A percentile compares a stretch with the other conserved stretches of the same genome.
These are phyloP conservation scores for Crax fasciolata DNA, from an alignment of 2,797 vertebrate species.

Conservation along the genomic window DNA sequence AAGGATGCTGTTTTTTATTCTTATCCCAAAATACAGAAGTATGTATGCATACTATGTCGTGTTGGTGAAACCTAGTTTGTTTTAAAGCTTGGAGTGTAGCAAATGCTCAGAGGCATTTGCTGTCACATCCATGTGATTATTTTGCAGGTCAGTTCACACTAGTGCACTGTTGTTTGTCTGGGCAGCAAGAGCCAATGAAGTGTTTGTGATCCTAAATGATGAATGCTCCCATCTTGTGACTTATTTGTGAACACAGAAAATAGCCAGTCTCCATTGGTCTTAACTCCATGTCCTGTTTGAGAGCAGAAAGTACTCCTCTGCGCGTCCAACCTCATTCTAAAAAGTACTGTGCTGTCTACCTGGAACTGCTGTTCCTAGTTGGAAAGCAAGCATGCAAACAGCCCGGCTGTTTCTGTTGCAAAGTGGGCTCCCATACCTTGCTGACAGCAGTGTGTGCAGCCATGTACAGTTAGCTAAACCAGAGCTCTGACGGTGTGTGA, in stretches of 20 bases:
- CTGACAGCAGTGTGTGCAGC: neutral
- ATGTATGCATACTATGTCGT: fast-evolving
- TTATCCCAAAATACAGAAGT: neutral
- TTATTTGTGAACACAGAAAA: neutral
- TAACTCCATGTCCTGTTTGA: neutral
- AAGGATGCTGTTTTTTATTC: neutral
- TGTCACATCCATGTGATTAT: neutral
- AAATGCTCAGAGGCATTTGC: neutral
- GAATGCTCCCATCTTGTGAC: neutral
- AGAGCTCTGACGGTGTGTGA: fast-evolving
- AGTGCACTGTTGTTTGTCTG: neutral
- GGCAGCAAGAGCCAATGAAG: neutral
- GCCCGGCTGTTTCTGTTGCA: neutral
- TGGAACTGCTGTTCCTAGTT: neutral
- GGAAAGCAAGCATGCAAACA: neutral
- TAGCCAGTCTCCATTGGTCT: neutral
- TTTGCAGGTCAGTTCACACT: neutral
- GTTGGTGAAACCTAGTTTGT: neutral
- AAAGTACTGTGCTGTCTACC: neutral
- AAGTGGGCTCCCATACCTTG: neutral
- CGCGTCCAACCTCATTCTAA: neutral
- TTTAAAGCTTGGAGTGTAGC: neutral
- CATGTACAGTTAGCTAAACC: fast-evolving
- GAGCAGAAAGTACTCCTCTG: neutral
- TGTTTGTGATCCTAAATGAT: neutral